These are phyloP conservation scores for Stegostoma tigrinum DNA, from an alignment of 2,113 vertebrate species.

Conservation along the genomic window DNA sequence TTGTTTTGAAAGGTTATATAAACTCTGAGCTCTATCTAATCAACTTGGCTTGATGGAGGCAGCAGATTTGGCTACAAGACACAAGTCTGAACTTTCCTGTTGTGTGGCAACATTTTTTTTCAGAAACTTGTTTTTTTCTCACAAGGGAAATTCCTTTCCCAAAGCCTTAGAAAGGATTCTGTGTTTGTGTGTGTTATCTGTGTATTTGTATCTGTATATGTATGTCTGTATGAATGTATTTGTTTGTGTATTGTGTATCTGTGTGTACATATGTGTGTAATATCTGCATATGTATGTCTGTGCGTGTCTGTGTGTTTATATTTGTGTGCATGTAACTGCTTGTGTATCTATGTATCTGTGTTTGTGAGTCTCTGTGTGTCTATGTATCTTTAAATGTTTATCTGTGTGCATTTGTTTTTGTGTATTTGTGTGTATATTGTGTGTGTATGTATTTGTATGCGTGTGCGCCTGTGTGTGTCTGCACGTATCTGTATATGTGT, in stretches of 20 bases:
- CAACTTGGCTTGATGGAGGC: constrained; percentile 4
- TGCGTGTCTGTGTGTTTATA: background rate
- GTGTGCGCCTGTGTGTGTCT: background rate
- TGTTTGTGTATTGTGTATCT: no score
- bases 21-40: background rate
- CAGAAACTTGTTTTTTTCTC: background rate
- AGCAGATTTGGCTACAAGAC: background rate
- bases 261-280: no score
- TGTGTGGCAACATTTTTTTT: background rate
- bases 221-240: background rate
- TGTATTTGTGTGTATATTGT: background rate
- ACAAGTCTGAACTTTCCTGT: constrained; percentile 19
- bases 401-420: no score
- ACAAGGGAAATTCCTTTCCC: background rate
- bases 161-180: background rate
- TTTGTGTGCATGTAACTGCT: background rate
- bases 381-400: background rate
- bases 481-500: background rate
- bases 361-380: background rate
- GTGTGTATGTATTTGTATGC: background rate
- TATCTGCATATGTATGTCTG: background rate
- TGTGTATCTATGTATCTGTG: background rate
- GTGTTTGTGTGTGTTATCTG: background rate
- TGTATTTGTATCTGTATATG: background rate
- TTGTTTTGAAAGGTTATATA: background rate